phyloP scores from a whole-genome alignment of 2,888 invertebrate genomes.

The Torymus auratus region DNA sequence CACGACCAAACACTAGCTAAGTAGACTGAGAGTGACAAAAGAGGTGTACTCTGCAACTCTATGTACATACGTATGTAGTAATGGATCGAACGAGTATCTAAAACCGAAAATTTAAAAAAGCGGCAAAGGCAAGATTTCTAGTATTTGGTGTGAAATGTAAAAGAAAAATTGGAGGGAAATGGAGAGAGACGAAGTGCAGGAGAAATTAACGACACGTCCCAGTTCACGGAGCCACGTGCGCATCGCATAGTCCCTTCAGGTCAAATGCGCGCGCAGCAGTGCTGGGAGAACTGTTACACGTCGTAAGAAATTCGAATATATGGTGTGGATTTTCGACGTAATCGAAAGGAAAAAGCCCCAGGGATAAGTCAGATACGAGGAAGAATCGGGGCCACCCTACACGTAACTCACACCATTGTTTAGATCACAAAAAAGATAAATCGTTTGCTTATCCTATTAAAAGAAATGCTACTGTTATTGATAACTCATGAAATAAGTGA shows the following conservation, averaged over 20 bases:
- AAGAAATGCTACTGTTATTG: too few species aligned
- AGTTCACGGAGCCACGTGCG: background rate
- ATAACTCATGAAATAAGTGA: too few species aligned
- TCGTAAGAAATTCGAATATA: constrained; percentile 20
- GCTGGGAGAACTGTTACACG: background rate
- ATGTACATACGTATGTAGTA: too few species aligned
- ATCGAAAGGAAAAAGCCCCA: constrained; percentile 12
- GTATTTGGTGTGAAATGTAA: constrained; percentile 30
- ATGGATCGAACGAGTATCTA: background rate
- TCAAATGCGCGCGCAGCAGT: background rate
- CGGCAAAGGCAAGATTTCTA: background rate
- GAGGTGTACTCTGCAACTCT: too few species aligned
- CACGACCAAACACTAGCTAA: too few species aligned
- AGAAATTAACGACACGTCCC: constrained; percentile 14
- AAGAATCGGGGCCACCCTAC: too few species aligned
- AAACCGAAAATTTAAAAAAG: background rate
- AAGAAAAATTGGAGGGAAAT: constrained; percentile 16
- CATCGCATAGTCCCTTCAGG: background rate
- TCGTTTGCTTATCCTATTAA: too few species aligned
- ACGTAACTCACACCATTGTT: too few species aligned
- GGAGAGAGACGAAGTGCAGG: background rate
- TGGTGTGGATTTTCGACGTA: background rate
- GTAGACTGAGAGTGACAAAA: too few species aligned
- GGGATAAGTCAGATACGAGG: too few species aligned
- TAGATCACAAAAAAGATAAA: too few species aligned